These are phyloP conservation scores for Thyatira batis DNA, from an alignment of 2,888 invertebrate species.

Conservation along the genomic window DNA sequence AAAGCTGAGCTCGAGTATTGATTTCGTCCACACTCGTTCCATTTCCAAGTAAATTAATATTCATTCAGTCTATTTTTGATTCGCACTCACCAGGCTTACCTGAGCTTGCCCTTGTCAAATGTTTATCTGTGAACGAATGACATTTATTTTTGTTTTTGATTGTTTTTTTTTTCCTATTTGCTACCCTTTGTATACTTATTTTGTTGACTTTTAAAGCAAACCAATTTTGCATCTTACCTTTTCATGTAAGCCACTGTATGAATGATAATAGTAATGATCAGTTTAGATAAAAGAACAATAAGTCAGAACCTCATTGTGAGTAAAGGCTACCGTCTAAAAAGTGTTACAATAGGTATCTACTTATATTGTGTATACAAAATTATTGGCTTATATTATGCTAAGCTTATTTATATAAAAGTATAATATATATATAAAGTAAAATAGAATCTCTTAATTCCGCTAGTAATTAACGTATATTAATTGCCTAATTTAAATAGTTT, in stretches of 20 bases:
- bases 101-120: background rate
- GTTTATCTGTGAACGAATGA: background rate
- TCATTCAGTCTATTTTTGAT: conserved; percentile 39
- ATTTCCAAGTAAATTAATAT: conserved; percentile 40
- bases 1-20: conserved; percentile 36
- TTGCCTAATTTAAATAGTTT: conserved; percentile 21
- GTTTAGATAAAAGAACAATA: too few relatives aligned
- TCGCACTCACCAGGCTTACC: conserved; percentile 16
- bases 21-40: conserved; percentile 33
- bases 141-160: background rate
- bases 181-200: background rate
- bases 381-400: too few relatives aligned
- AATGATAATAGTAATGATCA: too few relatives aligned
- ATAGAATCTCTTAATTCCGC: background rate
- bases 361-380: too few relatives aligned
- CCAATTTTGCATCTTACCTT: too few relatives aligned
- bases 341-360: too few relatives aligned
- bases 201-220: background rate
- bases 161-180: background rate
- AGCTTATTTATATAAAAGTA: too few relatives aligned
- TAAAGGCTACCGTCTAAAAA: too few relatives aligned
- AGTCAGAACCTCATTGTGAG: too few relatives aligned
- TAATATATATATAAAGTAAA: background rate
- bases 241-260: too few relatives aligned
- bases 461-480: conserved; percentile 1